These are phyloP conservation scores for Oxycera nigricornis DNA, from an alignment of 2,888 invertebrate genomes.

Conservation along the genomic window DNA sequence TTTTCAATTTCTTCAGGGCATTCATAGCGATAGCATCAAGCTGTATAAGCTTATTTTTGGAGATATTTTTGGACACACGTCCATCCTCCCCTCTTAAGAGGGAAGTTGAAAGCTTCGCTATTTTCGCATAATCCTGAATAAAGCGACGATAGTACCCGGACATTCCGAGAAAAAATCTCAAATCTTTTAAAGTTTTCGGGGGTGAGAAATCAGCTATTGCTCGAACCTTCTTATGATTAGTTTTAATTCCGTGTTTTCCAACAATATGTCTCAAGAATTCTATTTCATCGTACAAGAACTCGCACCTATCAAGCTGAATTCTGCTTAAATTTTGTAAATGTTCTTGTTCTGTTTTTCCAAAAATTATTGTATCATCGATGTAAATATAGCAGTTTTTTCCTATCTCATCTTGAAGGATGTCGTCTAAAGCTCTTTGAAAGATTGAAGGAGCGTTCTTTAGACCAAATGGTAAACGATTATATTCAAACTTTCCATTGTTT, in stretches of 20 bases:
- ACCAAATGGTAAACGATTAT: too few species aligned
- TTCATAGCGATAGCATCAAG: not conserved
- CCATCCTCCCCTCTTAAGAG: too few species aligned
- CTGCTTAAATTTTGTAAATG: not conserved
- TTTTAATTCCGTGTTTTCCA: conserved; percentile 5
- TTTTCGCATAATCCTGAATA: too few species aligned
- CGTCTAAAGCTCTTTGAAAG: too few species aligned
- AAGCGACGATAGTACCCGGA: conserved; percentile 4
- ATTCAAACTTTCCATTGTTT: too few species aligned
- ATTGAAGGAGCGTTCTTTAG: too few species aligned
- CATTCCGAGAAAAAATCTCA: conserved; percentile 8
- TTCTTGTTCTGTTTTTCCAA: not conserved
- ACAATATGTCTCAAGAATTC: conserved; percentile 22
- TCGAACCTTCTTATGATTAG: conserved; percentile 1
- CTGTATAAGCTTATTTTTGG: too few species aligned
- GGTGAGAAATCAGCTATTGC: conserved; percentile 5
- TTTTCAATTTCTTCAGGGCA: too few species aligned
- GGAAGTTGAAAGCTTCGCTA: not conserved
- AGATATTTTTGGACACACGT: too few species aligned
- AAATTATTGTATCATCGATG: too few species aligned
- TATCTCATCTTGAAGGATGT: too few species aligned
- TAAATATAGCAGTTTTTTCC: too few species aligned
- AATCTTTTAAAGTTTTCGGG: conserved; percentile 12
- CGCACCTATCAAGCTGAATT: conserved; percentile 31
- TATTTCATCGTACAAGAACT: conserved; percentile 13